These are phyloP conservation scores for Meloidogyne exigua DNA, from an alignment of 1,140 invertebrate species.

Conservation along the genomic window DNA sequence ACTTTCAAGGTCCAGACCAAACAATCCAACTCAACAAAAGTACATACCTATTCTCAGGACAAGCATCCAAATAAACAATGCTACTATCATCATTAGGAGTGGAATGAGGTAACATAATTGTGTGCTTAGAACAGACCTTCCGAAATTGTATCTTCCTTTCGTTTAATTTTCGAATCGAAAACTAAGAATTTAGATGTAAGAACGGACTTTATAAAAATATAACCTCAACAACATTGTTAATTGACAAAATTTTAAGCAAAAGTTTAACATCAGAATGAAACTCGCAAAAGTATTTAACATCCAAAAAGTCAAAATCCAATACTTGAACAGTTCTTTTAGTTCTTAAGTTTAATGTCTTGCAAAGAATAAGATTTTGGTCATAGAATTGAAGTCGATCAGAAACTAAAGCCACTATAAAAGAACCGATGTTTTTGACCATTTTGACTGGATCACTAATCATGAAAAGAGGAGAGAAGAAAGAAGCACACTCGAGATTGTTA, in stretches of 20 bases:
- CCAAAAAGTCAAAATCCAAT: constrained; percentile 39
- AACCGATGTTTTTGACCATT: constrained; percentile 24
- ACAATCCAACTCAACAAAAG: constrained; percentile 6
- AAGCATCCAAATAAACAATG: constrained; percentile 36
- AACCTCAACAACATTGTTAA: constrained; percentile 13
- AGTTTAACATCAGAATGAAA: constrained; percentile 26
- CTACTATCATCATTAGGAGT: constrained; percentile 34
- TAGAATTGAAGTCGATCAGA: constrained; percentile 15
- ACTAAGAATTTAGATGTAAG: constrained; percentile 28
- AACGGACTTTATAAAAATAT: neutral
- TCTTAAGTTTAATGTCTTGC: constrained; percentile 3
- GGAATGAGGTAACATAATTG: constrained; percentile 23
- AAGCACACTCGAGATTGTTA: neutral
- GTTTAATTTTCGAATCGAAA: constrained; percentile 21
- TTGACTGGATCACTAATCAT: constrained; percentile 13
- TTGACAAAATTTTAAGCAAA: constrained; percentile 19
- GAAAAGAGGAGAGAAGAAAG: constrained; percentile 16
- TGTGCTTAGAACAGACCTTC: constrained; percentile 21
- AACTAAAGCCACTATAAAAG: constrained; percentile 19
- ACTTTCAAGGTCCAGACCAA: too few relatives aligned
- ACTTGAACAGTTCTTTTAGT: neutral
- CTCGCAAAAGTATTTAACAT: constrained; percentile 22
- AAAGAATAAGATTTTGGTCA: constrained; percentile 17
- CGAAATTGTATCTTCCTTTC: neutral
- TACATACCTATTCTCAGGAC: constrained; percentile 15